Evolutionary conservation across 2,888 invertebrate genomes (phyloP), one percentile per base, ranked within the genome.

Genomic region (Eulithis testata): DNA sequence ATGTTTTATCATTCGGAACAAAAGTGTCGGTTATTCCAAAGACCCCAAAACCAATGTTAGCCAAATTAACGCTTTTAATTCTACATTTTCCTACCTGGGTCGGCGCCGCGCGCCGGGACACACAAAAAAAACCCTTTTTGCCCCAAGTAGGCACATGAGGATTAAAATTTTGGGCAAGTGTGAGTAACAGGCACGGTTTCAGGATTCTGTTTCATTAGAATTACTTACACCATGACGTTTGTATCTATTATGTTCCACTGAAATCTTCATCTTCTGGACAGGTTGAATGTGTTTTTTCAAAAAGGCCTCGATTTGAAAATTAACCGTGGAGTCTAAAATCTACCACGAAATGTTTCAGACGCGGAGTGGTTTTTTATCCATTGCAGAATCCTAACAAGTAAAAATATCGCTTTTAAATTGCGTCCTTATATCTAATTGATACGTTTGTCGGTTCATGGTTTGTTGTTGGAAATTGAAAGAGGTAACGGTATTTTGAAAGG

Each of bases 1-100:
- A 58, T 60, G 55, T 44, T 14, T 40, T 49, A 56, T 63, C 37
- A 59, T 60, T 52, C 36, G 44, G 60, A 65, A 65, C 60, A 57
- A 76, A 74, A 70, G 11, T 12, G 66, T 65, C 69, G 69, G 69
- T 49, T 43, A 63, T 55, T 63, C 51, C 55, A 68, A 70, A 69
- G 71, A 60, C 65, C 57, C 61, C 62, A 71, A 72, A 71, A 67
- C 70, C 60, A 67, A 71, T 72, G 73, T 74, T 74, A 73, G 73
- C 69, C 76, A 82, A 80, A 81, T 83, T 82, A 82, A 71, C 75
- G 74, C 68, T 61, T 77, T 76, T 79, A 77, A 76, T 77, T 78
- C 74, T 71, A 76, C 78, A 77, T 78, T 69, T 65, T 63, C 60
- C 65, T 70, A 59, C 66, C 72, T 66, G 73, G 54, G 56, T 31